Evolutionary conservation across 2,113 vertebrate genomes (phyloP).

Genomic region (Cinclus mexicanus): DNA sequence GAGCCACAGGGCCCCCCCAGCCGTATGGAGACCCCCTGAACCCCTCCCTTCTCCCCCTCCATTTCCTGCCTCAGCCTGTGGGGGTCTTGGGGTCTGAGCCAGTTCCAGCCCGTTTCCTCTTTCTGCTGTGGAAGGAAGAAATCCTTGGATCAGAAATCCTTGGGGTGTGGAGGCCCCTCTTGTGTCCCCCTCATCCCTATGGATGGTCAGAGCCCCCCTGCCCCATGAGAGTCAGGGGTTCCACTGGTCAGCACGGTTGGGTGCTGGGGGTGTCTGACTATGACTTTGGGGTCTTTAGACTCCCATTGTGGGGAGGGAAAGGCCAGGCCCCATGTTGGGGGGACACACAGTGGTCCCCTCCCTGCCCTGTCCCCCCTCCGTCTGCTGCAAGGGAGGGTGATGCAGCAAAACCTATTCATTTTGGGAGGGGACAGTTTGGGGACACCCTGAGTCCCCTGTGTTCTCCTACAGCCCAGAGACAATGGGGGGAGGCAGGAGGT

Average conservation of each 20-base stretch:
- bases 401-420: neutral
- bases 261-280: neutral
- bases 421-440: neutral
- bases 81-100: neutral
- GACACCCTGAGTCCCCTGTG: neutral
- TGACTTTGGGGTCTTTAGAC: neutral
- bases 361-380: neutral
- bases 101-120: neutral
- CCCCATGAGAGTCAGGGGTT: neutral
- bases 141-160: neutral
- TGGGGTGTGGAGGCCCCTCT: neutral
- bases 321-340: neutral
- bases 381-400: neutral
- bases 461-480: neutral
- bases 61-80: neutral
- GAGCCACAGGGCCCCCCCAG: too few species aligned
- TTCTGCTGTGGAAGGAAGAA: neutral
- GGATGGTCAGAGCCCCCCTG: neutral
- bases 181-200: neutral
- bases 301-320: rapidly evolving
- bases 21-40: neutral
- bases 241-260: neutral
- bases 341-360: neutral
- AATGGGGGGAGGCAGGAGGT: too few species aligned
- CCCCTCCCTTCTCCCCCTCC: neutral